Percentiles rank a stretch among this genome's conserved stretches.
Evolutionary conservation across 2,113 vertebrate genomes (phyloP).

Genomic region (Xyliphius kryptos): DNA sequence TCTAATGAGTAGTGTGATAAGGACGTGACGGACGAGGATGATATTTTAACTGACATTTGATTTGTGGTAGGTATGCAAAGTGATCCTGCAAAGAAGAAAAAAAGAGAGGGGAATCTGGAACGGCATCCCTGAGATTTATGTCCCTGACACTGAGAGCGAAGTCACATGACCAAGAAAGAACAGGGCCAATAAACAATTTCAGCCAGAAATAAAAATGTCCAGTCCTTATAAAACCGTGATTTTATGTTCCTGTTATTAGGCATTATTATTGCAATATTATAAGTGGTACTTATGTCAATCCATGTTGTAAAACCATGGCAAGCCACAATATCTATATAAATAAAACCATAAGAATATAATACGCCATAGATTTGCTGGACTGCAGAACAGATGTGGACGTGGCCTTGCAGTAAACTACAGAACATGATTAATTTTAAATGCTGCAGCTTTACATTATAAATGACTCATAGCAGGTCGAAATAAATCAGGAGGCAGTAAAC

Average conservation of each 20-base stretch:
- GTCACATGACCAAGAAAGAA: background rate
- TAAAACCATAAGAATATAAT: too few relatives aligned
- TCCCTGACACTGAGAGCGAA: conserved; percentile 3
- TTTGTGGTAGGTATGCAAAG: background rate
- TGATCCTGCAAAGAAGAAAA: conserved; percentile 11
- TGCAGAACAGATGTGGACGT: too few relatives aligned
- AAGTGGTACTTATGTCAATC: too few relatives aligned
- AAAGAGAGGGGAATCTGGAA: background rate
- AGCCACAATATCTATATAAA: too few relatives aligned
- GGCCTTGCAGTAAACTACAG: too few relatives aligned
- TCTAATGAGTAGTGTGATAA: conserved; percentile 13
- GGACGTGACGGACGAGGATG: conserved; percentile 1
- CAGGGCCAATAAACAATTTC: background rate
- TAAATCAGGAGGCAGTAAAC: too few relatives aligned
- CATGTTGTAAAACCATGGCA: too few relatives aligned
- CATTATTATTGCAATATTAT: too few relatives aligned
- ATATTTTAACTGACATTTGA: conserved; percentile 27
- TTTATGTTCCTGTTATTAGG: too few relatives aligned
- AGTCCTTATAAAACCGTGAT: too few relatives aligned
- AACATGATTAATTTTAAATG: background rate
- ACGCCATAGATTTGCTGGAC: too few relatives aligned
- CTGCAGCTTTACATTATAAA: background rate
- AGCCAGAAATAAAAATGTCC: too few relatives aligned
- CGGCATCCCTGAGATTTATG: conserved; percentile 10
- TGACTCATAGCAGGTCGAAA: background rate